phyloP scores from a whole-genome alignment of 2,797 vertebrate genomes.

The Sebastes itinus region DNA sequence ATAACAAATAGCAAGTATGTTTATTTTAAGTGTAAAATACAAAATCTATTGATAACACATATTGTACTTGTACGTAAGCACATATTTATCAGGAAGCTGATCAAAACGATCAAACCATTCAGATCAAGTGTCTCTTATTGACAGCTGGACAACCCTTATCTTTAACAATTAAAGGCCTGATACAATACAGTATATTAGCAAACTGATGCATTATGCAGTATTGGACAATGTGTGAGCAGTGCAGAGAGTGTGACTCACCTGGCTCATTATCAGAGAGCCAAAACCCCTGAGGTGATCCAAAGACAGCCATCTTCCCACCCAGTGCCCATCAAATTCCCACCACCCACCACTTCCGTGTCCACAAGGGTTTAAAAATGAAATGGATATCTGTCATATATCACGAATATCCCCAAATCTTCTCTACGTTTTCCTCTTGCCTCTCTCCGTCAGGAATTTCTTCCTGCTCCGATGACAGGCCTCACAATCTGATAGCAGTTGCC shows the following conservation, averaged over 20 bases:
- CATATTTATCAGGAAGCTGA: background rate
- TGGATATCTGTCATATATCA: background rate
- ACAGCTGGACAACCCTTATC: background rate
- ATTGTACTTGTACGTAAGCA: background rate
- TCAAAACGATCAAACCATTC: background rate
- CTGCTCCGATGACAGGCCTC: background rate
- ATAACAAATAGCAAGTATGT: background rate
- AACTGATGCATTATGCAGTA: background rate
- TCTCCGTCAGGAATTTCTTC: background rate
- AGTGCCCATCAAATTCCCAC: constrained; percentile 1
- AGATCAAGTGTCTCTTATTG: background rate
- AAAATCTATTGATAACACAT: background rate
- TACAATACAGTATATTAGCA: background rate
- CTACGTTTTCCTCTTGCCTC: background rate
- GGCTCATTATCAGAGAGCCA: constrained; percentile 29
- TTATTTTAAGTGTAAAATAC: background rate
- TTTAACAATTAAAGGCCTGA: background rate
- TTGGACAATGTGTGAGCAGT: background rate
- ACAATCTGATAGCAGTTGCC: background rate
- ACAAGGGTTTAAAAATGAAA: constrained; percentile 13
- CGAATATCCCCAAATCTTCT: background rate
- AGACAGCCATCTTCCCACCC: constrained; percentile 5
- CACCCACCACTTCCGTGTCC: constrained; percentile 15
- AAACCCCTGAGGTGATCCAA: constrained; percentile 25
- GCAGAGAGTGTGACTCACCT: background rate